Evolutionary conservation across 1,140 invertebrate species (phyloP).

Genomic region (Pachypeltis micranthus): DNA sequence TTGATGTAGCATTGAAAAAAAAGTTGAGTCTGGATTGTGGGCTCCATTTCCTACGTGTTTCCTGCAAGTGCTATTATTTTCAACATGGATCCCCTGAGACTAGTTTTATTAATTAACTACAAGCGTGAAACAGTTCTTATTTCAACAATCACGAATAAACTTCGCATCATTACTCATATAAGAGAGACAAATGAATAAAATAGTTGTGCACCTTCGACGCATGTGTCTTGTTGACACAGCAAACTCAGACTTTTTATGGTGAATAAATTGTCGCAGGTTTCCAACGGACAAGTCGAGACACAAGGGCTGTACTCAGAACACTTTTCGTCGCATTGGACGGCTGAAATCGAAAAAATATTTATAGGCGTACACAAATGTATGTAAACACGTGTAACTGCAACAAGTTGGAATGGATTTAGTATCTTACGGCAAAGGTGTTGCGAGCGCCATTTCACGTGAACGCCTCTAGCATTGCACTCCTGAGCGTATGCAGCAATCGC

Average conservation of each 20-base stretch:
- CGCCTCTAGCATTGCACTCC: constrained; percentile 57
- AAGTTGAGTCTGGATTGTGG: no score
- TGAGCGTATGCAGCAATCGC: constrained; percentile 75
- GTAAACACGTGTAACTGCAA: neutral
- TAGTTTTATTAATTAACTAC: no score
- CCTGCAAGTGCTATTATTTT: no score
- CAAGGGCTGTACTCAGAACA: constrained; percentile 70
- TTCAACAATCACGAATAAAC: no score
- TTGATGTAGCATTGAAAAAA: no score
- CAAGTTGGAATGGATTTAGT: no score
- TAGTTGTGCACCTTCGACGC: constrained; percentile 51
- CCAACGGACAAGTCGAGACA: constrained; percentile 62
- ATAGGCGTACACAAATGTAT: neutral
- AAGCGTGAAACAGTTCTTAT: no score
- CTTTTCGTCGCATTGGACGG: constrained; percentile 72
- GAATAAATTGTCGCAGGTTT: constrained; percentile 64
- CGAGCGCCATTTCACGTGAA: constrained; percentile 64
- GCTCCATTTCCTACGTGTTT: no score
- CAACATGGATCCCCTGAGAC: no score
- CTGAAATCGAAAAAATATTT: constrained; percentile 36
- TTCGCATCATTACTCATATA: no score
- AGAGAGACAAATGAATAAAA: neutral
- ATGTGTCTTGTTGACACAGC: constrained; percentile 57
- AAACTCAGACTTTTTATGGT: constrained; percentile 34
- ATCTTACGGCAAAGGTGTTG: constrained; percentile 68